Percentiles rank a stretch among this genome's conserved stretches.
Conservation (phyloP, 1,140 invertebrate species). For the Drosophila auraria region DNA sequence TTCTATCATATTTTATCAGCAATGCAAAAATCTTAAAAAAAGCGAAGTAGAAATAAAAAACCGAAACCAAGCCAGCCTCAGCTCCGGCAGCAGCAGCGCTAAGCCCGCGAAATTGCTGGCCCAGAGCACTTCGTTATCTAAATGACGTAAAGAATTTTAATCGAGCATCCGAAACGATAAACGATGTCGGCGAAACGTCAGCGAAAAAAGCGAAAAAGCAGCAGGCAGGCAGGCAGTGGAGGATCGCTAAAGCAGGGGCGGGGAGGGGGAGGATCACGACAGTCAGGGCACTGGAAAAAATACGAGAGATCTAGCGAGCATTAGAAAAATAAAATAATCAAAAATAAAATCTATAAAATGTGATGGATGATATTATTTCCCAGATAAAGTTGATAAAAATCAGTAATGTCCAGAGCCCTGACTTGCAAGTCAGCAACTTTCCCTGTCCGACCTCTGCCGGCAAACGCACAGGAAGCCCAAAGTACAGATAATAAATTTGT, state of each 20-base stretch:
- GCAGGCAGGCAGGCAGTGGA: neutral
- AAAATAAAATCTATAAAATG: too few relatives aligned
- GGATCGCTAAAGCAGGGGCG: neutral
- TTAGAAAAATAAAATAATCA: too few relatives aligned
- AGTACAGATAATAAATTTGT: too few relatives aligned
- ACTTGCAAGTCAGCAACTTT: too few relatives aligned
- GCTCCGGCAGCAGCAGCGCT: neutral
- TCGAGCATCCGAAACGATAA: slow-evolving; percentile 77
- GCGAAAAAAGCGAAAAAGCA: slow-evolving; percentile 17
- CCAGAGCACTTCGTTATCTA: slow-evolving; percentile 52
- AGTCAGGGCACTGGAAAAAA: slow-evolving; percentile 6
- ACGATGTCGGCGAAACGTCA: slow-evolving; percentile 55
- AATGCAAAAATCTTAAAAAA: slow-evolving; percentile 36
- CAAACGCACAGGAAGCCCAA: too few relatives aligned
- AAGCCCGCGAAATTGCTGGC: slow-evolving; percentile 4
- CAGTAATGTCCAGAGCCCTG: too few relatives aligned
- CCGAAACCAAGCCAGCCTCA: slow-evolving; percentile 2
- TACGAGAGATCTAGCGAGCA: too few relatives aligned
- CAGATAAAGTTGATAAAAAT: too few relatives aligned
- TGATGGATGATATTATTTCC: too few relatives aligned
- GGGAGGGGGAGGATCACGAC: slow-evolving; percentile 3
- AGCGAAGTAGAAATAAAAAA: neutral
- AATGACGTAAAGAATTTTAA: slow-evolving; percentile 81
- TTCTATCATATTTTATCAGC: slow-evolving; percentile 40
- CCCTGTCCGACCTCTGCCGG: too few relatives aligned